phyloP scores from a whole-genome alignment of 2,113 vertebrate genomes.

The Marmota flaviventris region DNA sequence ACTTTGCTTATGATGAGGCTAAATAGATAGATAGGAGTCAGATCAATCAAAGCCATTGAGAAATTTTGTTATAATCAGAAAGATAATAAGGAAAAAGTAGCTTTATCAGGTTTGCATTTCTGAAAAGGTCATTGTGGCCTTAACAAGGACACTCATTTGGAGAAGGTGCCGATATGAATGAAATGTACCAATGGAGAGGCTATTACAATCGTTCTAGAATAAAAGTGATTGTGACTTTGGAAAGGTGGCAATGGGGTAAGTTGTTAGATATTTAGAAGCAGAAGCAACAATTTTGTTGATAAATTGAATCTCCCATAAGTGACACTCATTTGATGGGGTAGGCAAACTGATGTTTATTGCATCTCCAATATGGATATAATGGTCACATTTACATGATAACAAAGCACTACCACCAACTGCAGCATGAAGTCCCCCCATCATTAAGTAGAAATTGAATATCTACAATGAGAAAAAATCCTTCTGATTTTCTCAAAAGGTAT shows the following conservation, averaged over 20 bases:
- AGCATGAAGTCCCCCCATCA: not conserved
- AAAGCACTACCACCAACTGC: constrained; percentile 7
- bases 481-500: constrained; percentile 68
- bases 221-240: not conserved
- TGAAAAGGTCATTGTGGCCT: not conserved
- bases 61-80: not conserved
- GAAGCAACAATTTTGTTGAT: not conserved
- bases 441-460: constrained; percentile 63
- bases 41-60: not conserved
- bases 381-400: constrained; percentile 65
- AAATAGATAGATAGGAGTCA: not conserved
- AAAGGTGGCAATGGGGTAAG: not conserved
- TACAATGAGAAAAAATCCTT: constrained; percentile 40
- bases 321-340: not conserved
- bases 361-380: not conserved
- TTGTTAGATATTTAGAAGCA: not conserved
- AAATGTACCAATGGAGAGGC: not conserved
- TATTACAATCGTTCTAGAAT: not conserved
- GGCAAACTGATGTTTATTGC: not conserved
- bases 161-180: not conserved
- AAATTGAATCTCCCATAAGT: not conserved
- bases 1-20: not conserved
- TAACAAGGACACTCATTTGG: not conserved
- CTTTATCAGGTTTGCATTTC: not conserved
- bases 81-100: not conserved